Base-by-base conservation (phyloP, 2,888 invertebrate species). In the Cylloceria caligata region DNA sequence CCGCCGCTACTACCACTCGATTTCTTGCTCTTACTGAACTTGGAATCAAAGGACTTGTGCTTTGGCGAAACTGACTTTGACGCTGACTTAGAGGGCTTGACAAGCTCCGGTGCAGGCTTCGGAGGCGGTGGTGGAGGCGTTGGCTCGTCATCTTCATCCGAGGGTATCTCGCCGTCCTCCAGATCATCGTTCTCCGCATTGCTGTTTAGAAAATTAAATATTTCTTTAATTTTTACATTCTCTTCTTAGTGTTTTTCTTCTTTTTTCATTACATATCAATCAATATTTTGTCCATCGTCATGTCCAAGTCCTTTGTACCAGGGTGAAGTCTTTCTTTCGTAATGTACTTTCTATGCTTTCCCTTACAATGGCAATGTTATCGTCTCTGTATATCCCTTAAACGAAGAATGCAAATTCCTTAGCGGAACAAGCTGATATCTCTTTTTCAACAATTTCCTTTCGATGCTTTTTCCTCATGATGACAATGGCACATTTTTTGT, bases 81-180 rank as follows among this genome's bases (percentile, higher is more conserved):
- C 88, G 89, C 89, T 67, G 73, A 86, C 86, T 87, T 85, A 74
- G 85, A 39, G 68, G 86, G 83, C 30, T 87, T 86, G 0, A 86
- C 71, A 11, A 21, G 86, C 83, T 47, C 86, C 85, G 93, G 93
- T 5, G 86, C 83, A 55, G 88, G 87, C 84, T 93, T 93, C 87
- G 94, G 94, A 39, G 94, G 94, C 84, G 95, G 95, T 80, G 95
- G 94, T 87, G 83, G 76, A 27, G 88, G 90, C 7, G 79, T 78
- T n/a, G 89, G 85, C 21, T 93, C 93, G 62, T 94, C 95, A 84
- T 95, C 95, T 67, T 95, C 95, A 86, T 95, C 95, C 62, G 95
- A 95, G 84, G 97, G 97, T 87, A 97, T 97, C 93, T 97, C 97
- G 64, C 97, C 97, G 91, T 97, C 97, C 93, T 98, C 97, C 85